A percentile compares a stretch with the other conserved stretches of the same genome.
Conservation (phyloP, 1,140 invertebrate species). For the Chrysomallon squamiferum region DNA sequence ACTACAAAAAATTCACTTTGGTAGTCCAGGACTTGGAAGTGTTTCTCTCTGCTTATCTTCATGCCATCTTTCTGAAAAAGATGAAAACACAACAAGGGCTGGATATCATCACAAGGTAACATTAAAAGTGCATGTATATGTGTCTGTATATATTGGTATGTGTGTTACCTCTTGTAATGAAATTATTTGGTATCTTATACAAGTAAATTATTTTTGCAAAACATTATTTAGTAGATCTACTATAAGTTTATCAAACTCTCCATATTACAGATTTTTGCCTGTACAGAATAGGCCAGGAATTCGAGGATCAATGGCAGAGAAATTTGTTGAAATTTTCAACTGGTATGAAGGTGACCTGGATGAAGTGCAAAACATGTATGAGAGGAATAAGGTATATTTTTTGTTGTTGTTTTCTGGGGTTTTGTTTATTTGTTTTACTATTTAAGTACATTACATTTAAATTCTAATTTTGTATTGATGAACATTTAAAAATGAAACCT, state of each 20-base stretch:
- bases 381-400: constrained; percentile 61
- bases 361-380: constrained; percentile 58
- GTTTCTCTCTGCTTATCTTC: constrained; percentile 58
- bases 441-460: too few species aligned
- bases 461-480: background rate
- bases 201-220: too few species aligned
- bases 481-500: background rate
- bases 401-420: constrained; percentile 2
- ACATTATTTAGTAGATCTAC: too few species aligned
- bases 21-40: constrained; percentile 55
- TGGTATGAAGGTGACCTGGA: constrained; percentile 60
- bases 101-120: constrained; percentile 58
- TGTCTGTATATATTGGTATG: too few species aligned
- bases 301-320: constrained; percentile 54
- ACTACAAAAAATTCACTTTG: constrained; percentile 50
- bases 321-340: constrained; percentile 62
- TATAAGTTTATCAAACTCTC: background rate
- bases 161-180: too few species aligned
- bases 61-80: constrained; percentile 57
- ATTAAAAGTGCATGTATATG: too few species aligned
- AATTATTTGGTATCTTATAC: too few species aligned
- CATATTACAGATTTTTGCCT: constrained; percentile 44
- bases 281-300: constrained; percentile 54
- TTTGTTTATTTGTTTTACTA: background rate
- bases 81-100: constrained; percentile 61